Evolutionary conservation across 2,888 invertebrate genomes (phyloP).

Genomic region (Dryobota labecula): DNA sequence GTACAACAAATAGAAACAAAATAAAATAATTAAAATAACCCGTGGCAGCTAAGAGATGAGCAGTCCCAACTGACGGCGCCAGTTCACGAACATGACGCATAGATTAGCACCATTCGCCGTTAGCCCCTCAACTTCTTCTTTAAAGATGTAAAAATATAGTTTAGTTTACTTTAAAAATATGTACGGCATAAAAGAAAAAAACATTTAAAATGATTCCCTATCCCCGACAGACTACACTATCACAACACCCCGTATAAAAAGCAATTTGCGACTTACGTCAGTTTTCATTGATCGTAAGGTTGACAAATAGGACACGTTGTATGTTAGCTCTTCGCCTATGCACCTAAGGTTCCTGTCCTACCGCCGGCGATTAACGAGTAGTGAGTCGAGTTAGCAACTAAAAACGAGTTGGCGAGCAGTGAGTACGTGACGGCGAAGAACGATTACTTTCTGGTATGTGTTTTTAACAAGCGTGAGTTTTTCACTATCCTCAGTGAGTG

Average conservation of each 20-base stretch:
- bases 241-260: conserved; percentile 16
- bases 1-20: too few species aligned
- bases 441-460: background rate
- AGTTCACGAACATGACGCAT: too few species aligned
- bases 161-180: too few species aligned
- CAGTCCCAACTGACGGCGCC: too few species aligned
- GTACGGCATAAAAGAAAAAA: background rate
- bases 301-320: conserved; percentile 26
- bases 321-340: conserved; percentile 15
- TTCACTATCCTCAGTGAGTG: too few species aligned
- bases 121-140: too few species aligned
- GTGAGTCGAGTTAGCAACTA: background rate
- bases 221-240: background rate
- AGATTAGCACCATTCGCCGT: too few species aligned
- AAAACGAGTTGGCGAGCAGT: too few species aligned
- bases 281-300: conserved; percentile 25
- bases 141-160: too few species aligned
- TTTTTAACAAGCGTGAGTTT: too few species aligned
- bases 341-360: background rate
- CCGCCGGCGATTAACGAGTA: background rate
- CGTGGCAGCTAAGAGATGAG: too few species aligned
- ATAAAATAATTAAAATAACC: too few species aligned
- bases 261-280: conserved; percentile 26
- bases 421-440: background rate
- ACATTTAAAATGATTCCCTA: background rate